Evolutionary conservation across 2,797 vertebrate species (phyloP).

Genomic region (Onychomys torridus): DNA sequence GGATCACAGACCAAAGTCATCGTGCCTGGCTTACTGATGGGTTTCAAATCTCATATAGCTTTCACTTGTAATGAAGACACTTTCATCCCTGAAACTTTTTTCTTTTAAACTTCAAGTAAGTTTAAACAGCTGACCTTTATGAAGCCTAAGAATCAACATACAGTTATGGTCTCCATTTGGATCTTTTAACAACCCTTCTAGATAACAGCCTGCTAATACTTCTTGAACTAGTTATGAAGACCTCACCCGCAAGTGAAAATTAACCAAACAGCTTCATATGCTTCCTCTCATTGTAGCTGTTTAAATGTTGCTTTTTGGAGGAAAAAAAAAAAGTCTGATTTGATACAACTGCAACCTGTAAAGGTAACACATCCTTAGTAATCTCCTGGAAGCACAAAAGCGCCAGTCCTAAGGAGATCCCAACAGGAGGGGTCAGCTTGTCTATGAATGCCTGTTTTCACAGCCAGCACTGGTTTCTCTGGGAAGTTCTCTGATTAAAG

Average conservation of each 20-base stretch:
- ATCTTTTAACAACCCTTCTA: not conserved
- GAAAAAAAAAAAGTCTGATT: constrained; percentile 52
- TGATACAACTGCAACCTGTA: constrained; percentile 66
- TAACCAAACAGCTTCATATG: constrained; percentile 31
- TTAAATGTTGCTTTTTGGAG: constrained; percentile 68
- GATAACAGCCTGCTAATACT: not conserved
- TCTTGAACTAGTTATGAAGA: constrained; percentile 42
- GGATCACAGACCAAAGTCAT: not conserved
- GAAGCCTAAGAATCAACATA: constrained; percentile 18
- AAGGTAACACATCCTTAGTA: constrained; percentile 35
- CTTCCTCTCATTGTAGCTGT: constrained; percentile 56
- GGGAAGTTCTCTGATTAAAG: constrained; percentile 47
- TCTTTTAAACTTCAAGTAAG: constrained; percentile 33
- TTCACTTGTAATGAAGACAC: constrained; percentile 6
- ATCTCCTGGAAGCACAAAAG: constrained; percentile 60
- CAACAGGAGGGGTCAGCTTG: constrained; percentile 50
- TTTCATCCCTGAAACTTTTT: constrained; percentile 55
- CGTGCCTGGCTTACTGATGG: not conserved
- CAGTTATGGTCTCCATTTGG: not conserved
- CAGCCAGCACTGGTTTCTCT: constrained; percentile 28
- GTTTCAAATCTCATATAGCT: constrained; percentile 1
- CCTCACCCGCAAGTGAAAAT: constrained; percentile 57
- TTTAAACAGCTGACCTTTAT: constrained; percentile 48
- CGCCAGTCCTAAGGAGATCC: constrained; percentile 28
- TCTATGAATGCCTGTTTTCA: constrained; percentile 41